These are phyloP conservation scores for Adrianichthys oophorus DNA, from an alignment of 2,797 vertebrate species.

Conservation along the genomic window DNA sequence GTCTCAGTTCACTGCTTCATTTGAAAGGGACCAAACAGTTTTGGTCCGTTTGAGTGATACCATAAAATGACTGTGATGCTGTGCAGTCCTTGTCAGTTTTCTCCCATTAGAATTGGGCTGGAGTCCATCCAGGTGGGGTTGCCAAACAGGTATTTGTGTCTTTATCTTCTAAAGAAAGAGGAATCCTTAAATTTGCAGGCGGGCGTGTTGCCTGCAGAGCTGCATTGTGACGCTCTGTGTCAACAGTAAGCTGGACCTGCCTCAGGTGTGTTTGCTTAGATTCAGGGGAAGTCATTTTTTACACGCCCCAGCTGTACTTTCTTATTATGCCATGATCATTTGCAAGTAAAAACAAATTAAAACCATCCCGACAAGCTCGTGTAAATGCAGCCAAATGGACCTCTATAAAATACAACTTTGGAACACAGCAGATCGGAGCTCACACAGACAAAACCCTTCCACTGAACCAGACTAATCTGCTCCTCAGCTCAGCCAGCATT, in stretches of 20 bases:
- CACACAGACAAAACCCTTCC: neutral
- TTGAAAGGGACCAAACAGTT: neutral
- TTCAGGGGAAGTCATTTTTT: rapidly evolving
- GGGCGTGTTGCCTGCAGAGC: neutral
- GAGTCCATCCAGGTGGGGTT: neutral
- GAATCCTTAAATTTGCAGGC: neutral
- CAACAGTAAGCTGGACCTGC: neutral
- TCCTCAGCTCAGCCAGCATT: slow-evolving; percentile 38
- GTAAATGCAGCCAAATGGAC: neutral
- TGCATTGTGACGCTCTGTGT: neutral
- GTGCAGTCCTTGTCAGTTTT: neutral
- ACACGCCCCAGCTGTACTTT: neutral
- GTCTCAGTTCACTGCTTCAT: too few species aligned
- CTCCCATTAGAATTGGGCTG: neutral
- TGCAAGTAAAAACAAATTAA: slow-evolving; percentile 3
- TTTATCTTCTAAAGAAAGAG: neutral
- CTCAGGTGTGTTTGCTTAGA: slow-evolving; percentile 10
- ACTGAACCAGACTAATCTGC: neutral
- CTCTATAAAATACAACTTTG: neutral
- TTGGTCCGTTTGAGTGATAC: neutral
- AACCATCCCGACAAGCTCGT: slow-evolving; percentile 16
- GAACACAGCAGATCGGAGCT: too few species aligned
- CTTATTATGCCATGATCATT: neutral
- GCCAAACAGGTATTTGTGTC: neutral
- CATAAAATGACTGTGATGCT: neutral